Evolutionary conservation across 1,140 invertebrate species (phyloP).

Genomic region (Aphaenogaster floridana): DNA sequence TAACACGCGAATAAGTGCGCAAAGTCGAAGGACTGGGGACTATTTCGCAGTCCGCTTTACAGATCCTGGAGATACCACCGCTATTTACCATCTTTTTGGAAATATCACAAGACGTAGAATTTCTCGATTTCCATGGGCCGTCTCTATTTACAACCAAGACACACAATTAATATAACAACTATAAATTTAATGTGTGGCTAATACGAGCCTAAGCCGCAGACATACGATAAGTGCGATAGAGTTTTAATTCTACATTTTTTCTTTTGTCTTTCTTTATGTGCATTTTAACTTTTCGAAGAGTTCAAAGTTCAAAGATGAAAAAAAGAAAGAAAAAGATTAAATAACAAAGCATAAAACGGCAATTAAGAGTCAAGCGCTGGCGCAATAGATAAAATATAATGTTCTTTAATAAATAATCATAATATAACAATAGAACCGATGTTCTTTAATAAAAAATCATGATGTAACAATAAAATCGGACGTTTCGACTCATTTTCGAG

Average conservation of each 20-base stretch:
- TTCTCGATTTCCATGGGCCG: background rate
- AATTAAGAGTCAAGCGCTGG: no score
- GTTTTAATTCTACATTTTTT: background rate
- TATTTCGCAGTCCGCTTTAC: background rate
- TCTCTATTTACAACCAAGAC: conserved; percentile 15
- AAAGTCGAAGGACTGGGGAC: background rate
- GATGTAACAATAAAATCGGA: no score
- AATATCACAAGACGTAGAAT: background rate
- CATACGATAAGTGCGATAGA: background rate
- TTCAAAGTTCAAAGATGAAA: background rate
- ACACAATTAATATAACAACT: background rate
- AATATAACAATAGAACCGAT: no score
- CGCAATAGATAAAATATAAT: no score
- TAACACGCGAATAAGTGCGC: conserved; percentile 39
- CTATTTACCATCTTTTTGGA: conserved; percentile 7
- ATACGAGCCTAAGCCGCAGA: background rate
- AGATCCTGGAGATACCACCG: background rate
- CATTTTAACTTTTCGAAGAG: background rate
- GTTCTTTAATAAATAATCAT: no score
- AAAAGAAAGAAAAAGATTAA: background rate
- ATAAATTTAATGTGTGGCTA: background rate
- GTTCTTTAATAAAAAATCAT: no score
- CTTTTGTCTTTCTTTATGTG: background rate
- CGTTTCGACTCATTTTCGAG: no score
- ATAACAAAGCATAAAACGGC: no score